Conservation (phyloP, 2,888 invertebrate species). For the Melinopterus prodromus region DNA sequence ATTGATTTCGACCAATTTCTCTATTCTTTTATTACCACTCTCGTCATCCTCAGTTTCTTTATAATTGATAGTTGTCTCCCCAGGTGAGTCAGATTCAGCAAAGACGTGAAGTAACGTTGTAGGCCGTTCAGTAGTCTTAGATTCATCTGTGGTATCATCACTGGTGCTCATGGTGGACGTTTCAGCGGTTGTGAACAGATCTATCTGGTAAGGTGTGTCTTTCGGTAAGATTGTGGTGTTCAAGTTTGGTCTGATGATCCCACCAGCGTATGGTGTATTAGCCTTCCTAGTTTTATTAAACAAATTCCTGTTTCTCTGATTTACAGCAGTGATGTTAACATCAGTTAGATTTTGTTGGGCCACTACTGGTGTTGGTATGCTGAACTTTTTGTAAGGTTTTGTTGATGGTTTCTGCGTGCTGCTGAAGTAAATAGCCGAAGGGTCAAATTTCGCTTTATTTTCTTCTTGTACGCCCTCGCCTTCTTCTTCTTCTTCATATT, state of each 20-base stretch:
- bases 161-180: background rate
- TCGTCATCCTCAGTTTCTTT: conserved; percentile 52
- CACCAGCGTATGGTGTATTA: conserved; percentile 50
- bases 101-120: conserved; percentile 63
- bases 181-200: conserved; percentile 16
- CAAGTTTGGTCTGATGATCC: conserved; percentile 21
- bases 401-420: conserved; percentile 38
- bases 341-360: conserved; percentile 49
- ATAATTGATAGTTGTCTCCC: conserved; percentile 39
- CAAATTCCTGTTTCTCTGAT: conserved; percentile 64
- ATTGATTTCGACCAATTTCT: conserved; percentile 74
- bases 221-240: conserved; percentile 19
- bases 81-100: conserved; percentile 55
- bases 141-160: conserved; percentile 40
- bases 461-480: conserved; percentile 30
- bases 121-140: conserved; percentile 45
- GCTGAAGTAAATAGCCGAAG: background rate
- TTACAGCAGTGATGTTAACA: conserved; percentile 62
- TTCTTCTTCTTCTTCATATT: conserved; percentile 41
- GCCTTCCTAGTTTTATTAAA: conserved; percentile 59
- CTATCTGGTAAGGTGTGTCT: conserved; percentile 15
- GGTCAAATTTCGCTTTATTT: background rate
- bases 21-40: conserved; percentile 59
- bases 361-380: conserved; percentile 22
- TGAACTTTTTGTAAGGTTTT: conserved; percentile 30